Conservation (phyloP, 2,888 invertebrate genomes). For the Disparrhopalites patrizii region DNA sequence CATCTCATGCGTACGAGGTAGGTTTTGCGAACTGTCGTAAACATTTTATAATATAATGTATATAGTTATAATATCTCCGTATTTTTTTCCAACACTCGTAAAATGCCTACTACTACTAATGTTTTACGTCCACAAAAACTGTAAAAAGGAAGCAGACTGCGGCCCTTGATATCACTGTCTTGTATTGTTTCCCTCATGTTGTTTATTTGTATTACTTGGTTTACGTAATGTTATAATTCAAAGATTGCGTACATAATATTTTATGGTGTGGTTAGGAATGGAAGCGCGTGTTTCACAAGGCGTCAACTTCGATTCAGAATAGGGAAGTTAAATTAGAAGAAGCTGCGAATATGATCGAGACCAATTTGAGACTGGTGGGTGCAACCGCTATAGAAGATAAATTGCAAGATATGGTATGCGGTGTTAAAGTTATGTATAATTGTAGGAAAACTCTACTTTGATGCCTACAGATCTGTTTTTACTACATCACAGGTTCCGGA, state of each 20-base stretch:
- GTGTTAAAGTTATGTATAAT: no score
- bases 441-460: no score
- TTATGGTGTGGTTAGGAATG: conserved; percentile 61
- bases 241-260: no score
- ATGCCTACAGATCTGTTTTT: conserved; percentile 34
- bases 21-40: neutral
- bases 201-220: no score
- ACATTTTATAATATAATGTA: neutral
- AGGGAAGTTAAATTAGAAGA: conserved; percentile 86
- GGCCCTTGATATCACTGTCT: no score
- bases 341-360: conserved; percentile 88
- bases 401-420: conserved; percentile 69
- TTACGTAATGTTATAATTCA: neutral
- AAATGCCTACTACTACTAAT: neutral
- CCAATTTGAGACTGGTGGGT: conserved; percentile 79
- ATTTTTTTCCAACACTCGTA: neutral
- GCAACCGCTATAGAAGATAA: conserved; percentile 99
- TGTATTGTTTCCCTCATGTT: no score
- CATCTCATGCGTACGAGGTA: conserved; percentile 69
- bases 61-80: neutral
- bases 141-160: no score
- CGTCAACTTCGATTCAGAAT: conserved; percentile 74
- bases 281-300: conserved; percentile 81
- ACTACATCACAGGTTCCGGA: conserved; percentile 90
- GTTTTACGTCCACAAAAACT: no score